Percentiles rank a stretch among this genome's conserved stretches.
These are phyloP conservation scores for Artibeus lituratus DNA, from an alignment of 2,797 vertebrate species.

Conservation along the genomic window DNA sequence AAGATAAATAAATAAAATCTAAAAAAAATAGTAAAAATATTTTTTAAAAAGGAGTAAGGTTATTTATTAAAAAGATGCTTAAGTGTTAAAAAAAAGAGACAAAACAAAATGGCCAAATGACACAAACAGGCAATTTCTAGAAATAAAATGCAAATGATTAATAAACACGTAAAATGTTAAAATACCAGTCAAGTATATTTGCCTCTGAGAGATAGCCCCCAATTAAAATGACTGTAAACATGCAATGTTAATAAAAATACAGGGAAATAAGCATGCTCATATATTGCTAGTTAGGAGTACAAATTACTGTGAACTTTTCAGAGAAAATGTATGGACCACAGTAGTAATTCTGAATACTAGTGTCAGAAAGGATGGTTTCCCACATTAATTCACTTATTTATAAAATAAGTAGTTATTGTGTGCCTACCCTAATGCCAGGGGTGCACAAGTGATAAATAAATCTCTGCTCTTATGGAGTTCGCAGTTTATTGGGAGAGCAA, in stretches of 20 bases:
- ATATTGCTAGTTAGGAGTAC: background rate
- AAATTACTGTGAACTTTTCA: background rate
- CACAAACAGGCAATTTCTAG: background rate
- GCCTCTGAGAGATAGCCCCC: background rate
- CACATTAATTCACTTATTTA: background rate
- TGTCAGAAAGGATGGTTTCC: background rate
- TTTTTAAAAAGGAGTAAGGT: conserved; percentile 5
- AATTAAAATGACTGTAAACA: background rate
- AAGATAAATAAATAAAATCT: too few relatives aligned
- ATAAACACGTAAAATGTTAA: background rate
- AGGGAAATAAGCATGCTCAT: background rate
- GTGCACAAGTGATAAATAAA: background rate
- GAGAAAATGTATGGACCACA: background rate
- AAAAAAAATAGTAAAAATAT: too few relatives aligned
- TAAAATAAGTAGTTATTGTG: background rate
- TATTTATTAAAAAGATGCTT: background rate
- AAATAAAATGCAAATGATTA: background rate
- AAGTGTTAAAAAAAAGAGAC: background rate
- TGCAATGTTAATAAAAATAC: background rate
- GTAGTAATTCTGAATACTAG: background rate
- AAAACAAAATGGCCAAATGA: background rate
- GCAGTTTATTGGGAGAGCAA: background rate
- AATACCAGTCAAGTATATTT: background rate
- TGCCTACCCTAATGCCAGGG: background rate
- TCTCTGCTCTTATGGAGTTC: background rate